Evolutionary conservation across 2,113 vertebrate species (phyloP).

Genomic region (Chaetodon auriga): DNA sequence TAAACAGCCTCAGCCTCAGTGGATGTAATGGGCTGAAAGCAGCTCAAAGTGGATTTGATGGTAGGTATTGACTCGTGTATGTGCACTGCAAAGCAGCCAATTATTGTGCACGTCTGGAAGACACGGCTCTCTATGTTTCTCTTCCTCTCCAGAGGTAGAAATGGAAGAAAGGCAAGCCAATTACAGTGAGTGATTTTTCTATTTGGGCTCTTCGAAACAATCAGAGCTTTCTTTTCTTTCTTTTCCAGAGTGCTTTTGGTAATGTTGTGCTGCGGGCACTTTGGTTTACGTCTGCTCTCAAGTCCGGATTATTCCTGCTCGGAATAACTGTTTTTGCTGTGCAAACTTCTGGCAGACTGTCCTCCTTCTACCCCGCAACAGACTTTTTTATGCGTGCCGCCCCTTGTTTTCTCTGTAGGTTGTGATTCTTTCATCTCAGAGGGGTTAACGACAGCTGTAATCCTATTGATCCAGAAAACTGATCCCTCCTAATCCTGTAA

Average conservation of each 20-base stretch:
- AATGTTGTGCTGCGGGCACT: slow-evolving; percentile 31
- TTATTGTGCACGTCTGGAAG: slow-evolving; percentile 24
- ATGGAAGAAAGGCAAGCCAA: slow-evolving; percentile 35
- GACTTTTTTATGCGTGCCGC: background rate
- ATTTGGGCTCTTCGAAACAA: slow-evolving; percentile 21
- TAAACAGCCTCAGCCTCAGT: background rate
- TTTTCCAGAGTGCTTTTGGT: slow-evolving; percentile 33
- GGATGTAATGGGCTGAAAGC: slow-evolving; percentile 25
- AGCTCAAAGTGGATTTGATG: slow-evolving; percentile 40
- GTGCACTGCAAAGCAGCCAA: slow-evolving; percentile 24
- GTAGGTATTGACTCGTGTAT: slow-evolving; percentile 17
- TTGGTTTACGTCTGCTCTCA: slow-evolving; percentile 51
- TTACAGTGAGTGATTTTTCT: slow-evolving; percentile 55
- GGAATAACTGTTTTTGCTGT: slow-evolving; percentile 42
- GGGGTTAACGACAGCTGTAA: slow-evolving; percentile 61
- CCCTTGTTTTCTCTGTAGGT: slow-evolving; percentile 19
- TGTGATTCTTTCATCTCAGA: slow-evolving; percentile 34
- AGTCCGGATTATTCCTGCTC: slow-evolving; percentile 47
- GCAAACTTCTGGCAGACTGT: slow-evolving; percentile 3
- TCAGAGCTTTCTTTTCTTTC: slow-evolving; percentile 18
- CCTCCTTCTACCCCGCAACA: slow-evolving; percentile 9
- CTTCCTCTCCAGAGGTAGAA: slow-evolving; percentile 34
- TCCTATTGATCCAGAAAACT: slow-evolving; percentile 70
- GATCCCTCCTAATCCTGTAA: slow-evolving; percentile 69
- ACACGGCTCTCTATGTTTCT: slow-evolving; percentile 18